Base-by-base conservation (phyloP, 2,113 vertebrate genomes). In the Butorides virescens region DNA sequence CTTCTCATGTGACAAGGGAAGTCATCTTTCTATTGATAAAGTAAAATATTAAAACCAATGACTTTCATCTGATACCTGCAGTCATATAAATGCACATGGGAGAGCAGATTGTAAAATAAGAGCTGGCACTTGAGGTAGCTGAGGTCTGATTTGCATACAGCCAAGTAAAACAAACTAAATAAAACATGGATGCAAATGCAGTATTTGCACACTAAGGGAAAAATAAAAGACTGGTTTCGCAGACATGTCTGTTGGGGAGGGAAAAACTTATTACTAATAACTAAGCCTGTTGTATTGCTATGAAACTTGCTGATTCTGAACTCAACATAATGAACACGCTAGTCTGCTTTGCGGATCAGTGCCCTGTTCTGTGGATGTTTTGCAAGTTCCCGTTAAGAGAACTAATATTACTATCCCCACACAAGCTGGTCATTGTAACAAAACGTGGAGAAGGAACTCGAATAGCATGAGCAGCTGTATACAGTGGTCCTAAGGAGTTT, bases 21-120 rank as follows among this genome's bases (percentile, higher is more conserved):
- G 46, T 74, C 59, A 80, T 77, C 59, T 86, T 92, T 62, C 82
- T 91, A 74, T 71, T 88, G 93, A 94, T 86, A 88, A 92, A 95
- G 74, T 86, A 83, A 97, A 94, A 93, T 92, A 88, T 88, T 97
- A 93, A 92, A 94, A 36, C 25, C 8, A 92, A 36, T 7, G 2
- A 73, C 67, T 95, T 94, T 74, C 47, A 34, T 81, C 44, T 93
- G 50, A 93, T 95, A 90, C 39, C 65, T 91, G 63, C 47, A 95
- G 79, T 71, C 55, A 65, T 76, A 53, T 21, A 86, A 77, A 90
- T 63, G 53, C 32, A 61, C 53, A 11, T 11, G 46, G 79, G 72
- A 92, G 46, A 93, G 49, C 62, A 92, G 56, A 88, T 18, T 79
- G 49, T 67, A 82, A 97, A 97, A 90, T 55, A 42, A 88, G 77